These are phyloP conservation scores for Protodeltote pygarga DNA, from an alignment of 2,888 invertebrate species.

Conservation along the genomic window DNA sequence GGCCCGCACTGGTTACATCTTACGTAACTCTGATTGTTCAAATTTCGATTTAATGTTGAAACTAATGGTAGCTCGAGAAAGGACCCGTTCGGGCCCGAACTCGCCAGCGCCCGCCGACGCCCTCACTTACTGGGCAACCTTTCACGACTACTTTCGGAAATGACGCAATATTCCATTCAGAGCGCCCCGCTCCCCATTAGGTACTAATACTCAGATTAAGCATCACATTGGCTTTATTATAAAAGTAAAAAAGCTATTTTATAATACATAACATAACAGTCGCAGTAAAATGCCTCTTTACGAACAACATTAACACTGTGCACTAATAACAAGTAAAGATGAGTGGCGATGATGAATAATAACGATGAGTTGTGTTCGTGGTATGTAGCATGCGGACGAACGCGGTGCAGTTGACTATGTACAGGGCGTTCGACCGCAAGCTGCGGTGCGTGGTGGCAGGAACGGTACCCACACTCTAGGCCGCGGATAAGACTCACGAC, in stretches of 20 bases:
- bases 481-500: conserved; percentile 12
- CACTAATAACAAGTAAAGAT: conserved; percentile 83
- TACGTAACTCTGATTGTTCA: conserved; percentile 69
- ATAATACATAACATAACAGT: conserved; percentile 84
- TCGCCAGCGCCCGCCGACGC: conserved; percentile 51
- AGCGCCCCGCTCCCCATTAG: conserved; percentile 54
- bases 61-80: conserved; percentile 70
- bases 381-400: conserved; percentile 59
- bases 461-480: conserved; percentile 25
- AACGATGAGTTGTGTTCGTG: conserved; percentile 59
- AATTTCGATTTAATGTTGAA: conserved; percentile 65
- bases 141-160: conserved; percentile 81
- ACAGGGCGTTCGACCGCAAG: conserved; percentile 69
- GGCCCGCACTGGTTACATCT: conserved; percentile 49
- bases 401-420: conserved; percentile 74
- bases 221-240: conserved; percentile 80
- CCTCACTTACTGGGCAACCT: conserved; percentile 70
- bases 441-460: conserved; percentile 53
- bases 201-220: conserved; percentile 69
- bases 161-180: conserved; percentile 66
- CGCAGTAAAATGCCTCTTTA: conserved; percentile 78
- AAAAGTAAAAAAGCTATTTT: conserved; percentile 82
- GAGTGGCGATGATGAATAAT: conserved; percentile 69
- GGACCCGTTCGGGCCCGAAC: conserved; percentile 56
- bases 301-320: conserved; percentile 82